Conservation (phyloP, 2,797 vertebrate genomes). For the Danionella dracula region DNA sequence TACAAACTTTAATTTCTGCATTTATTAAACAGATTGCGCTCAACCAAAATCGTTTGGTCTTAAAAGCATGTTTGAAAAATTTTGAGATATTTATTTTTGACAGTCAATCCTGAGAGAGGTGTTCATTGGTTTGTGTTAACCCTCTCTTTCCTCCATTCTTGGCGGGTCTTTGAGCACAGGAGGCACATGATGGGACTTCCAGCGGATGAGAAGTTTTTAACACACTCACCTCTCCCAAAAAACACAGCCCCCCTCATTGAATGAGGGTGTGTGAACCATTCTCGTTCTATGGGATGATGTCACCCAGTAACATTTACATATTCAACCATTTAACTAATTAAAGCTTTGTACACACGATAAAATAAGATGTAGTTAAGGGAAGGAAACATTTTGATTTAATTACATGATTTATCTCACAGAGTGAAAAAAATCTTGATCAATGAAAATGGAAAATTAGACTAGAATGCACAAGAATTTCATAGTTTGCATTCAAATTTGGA, state of each 20-base stretch:
- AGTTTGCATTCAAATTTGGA: no score
- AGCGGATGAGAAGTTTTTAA: constrained; percentile 15
- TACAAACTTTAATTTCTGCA: no score
- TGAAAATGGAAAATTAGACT: no score
- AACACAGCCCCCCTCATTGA: constrained; percentile 25
- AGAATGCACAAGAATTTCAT: no score
- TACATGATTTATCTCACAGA: no score
- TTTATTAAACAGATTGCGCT: no score
- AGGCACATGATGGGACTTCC: constrained; percentile 4
- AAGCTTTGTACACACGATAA: background rate
- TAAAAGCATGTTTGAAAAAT: no score
- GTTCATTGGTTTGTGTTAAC: background rate
- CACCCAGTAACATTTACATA: background rate
- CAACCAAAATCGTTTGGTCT: no score
- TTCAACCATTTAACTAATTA: background rate
- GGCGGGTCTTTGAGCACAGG: background rate
- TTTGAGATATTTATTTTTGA: background rate
- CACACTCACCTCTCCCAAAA: constrained; percentile 47
- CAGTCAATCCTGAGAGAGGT: background rate
- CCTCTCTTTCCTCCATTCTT: background rate
- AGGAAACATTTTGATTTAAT: no score
- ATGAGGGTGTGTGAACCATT: background rate
- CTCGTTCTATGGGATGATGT: background rate
- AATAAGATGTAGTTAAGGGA: background rate
- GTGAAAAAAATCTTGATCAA: no score